Evolutionary conservation across 1,140 invertebrate species (phyloP).

Genomic region (Anadara kagoshimensis): DNA sequence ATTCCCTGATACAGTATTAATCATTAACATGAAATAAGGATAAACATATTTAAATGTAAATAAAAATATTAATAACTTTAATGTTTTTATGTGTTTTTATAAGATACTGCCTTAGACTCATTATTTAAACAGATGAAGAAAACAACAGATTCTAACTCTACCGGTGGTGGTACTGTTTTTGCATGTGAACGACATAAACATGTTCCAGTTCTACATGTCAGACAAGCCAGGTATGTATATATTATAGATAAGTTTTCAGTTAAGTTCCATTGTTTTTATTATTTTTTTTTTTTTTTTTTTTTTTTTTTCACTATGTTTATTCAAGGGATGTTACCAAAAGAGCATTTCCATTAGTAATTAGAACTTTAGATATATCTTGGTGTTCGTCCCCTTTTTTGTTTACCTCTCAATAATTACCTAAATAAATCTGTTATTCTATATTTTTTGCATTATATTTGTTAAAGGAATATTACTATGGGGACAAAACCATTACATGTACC

Average conservation of each 20-base stretch:
- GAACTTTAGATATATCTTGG: no score
- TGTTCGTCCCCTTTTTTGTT: no score
- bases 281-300: no score
- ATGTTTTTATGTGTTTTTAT: slow-evolving; percentile 5
- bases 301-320: no score
- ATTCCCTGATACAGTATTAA: background rate
- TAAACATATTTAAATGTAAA: background rate
- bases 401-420: no score
- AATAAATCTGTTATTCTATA: no score
- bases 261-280: background rate
- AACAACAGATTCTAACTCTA: slow-evolving; percentile 31
- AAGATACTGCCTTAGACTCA: slow-evolving; percentile 64
- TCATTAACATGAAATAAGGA: background rate
- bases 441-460: no score
- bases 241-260: background rate
- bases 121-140: slow-evolving; percentile 64
- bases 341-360: no score
- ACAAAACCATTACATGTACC: no score
- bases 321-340: no score
- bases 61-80: background rate
- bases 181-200: slow-evolving; percentile 68
- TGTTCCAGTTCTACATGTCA: slow-evolving; percentile 71
- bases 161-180: slow-evolving; percentile 58
- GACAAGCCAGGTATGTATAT: slow-evolving; percentile 65
- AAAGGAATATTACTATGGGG: no score